Evolutionary conservation across 1,140 invertebrate species (phyloP), one percentile per base, ranked within the genome.

Genomic region (Drosophila bifasciata): DNA sequence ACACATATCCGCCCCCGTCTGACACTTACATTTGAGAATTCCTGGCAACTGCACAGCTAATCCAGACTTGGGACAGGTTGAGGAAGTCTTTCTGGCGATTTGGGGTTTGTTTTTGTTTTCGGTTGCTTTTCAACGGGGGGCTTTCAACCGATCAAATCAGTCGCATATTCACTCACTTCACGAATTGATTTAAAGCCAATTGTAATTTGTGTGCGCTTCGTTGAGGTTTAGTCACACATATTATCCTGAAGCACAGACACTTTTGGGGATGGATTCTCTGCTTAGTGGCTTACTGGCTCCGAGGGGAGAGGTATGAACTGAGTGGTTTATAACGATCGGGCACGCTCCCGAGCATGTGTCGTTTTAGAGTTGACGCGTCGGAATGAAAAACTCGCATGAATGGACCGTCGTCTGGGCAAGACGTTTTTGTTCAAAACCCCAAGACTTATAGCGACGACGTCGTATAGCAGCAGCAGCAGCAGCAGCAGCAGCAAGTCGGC

Each of bases 331-430:
- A 51, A 57, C 78, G 79, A 84, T 71, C 76, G 79, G 76, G 76
- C 59, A 50, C 79, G 70, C 56, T 67, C 66, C 49, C 59, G 84
- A 84, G 66, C 85, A 81, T 90, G 63, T 91, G 78, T 89, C 85
- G 85, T 78, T 84, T 73, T 88, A 59, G 80, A 91, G 89, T 91
- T 91, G 84, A 88, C 89, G 86, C 89, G 90, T 85, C 79, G 89
- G 86, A 91, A 90, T 91, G 89, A 91, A 91, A 91, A 91, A 89
- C 89, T 91, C 76, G 89, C 89, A 85, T 91, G 89, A 91, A 91
- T 90, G 81, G 83, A 91, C 86, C 89, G 83, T 63, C 71, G 71
- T 61, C 77, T 73, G 74, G 72, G 89, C 86, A 86, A 91, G 89
- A 91, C 79, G 89, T 91, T 91, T 91, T 91, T 91, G 89, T 91